Percentiles rank a stretch among this genome's conserved stretches.
Evolutionary conservation across 2,113 vertebrate species (phyloP).

Genomic region (Polypterus bichir): DNA sequence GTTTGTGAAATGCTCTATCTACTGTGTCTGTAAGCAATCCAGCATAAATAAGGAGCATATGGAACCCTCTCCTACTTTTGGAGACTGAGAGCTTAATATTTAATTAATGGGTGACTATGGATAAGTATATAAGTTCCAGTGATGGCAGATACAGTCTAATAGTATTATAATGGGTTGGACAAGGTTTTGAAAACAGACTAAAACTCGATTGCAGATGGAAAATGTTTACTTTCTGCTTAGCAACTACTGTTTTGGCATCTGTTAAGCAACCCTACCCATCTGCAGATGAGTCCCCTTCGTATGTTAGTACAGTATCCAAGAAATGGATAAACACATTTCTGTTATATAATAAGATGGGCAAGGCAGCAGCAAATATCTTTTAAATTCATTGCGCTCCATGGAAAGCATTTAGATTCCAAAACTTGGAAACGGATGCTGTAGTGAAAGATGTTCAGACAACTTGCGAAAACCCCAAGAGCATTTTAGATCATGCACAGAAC

Average conservation of each 20-base stretch:
- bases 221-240: conserved; percentile 22
- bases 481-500: too few relatives aligned
- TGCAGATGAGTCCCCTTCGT: conserved; percentile 26
- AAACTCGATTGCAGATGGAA: conserved; percentile 28
- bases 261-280: conserved; percentile 22
- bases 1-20: conserved; percentile 28
- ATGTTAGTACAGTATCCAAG: conserved; percentile 12
- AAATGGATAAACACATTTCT: conserved; percentile 14
- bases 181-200: conserved; percentile 4
- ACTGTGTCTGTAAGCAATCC: conserved; percentile 53
- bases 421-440: too few relatives aligned
- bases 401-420: too few relatives aligned
- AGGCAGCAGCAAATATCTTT: too few relatives aligned
- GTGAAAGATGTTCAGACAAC: too few relatives aligned
- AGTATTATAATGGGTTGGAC: conserved; percentile 1
- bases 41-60: conserved; percentile 48
- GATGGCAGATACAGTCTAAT: neutral
- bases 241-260: conserved; percentile 24
- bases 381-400: too few relatives aligned
- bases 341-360: conserved; percentile 2
- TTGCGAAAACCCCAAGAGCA: too few relatives aligned
- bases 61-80: conserved; percentile 15
- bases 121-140: neutral
- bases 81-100: neutral
- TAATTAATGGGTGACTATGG: neutral